Conservation (phyloP, 2,797 vertebrate species). For the Oceanodroma leucorhoa region DNA sequence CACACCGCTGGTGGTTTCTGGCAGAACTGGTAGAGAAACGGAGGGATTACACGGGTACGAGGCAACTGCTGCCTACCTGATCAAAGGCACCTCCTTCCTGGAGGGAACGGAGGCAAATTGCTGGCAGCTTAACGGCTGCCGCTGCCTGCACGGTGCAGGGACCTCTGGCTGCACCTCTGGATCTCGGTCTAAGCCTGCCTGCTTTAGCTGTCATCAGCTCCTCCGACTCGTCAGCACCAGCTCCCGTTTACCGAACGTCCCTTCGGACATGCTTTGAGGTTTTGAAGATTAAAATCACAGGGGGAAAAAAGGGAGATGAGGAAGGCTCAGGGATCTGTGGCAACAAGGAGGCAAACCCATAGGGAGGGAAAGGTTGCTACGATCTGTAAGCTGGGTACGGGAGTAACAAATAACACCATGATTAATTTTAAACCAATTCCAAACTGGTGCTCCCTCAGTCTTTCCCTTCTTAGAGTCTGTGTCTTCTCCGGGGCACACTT, state of each 20-base stretch:
- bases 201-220: neutral
- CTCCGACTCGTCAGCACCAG: neutral
- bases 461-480: neutral
- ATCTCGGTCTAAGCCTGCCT: accelerated
- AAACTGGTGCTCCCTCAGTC: neutral
- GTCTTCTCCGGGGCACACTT: neutral
- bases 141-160: neutral
- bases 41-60: accelerated
- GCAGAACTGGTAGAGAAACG: neutral
- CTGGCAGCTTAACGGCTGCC: neutral
- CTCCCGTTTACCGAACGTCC: accelerated
- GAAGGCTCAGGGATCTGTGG: neutral
- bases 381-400: neutral
- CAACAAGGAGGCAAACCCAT: accelerated
- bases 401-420: neutral
- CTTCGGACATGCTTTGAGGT: neutral
- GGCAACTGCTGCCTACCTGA: neutral
- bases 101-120: neutral
- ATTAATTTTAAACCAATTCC: neutral
- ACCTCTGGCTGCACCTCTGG: neutral
- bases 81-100: neutral
- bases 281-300: neutral
- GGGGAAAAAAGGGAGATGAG: neutral
- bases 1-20: neutral
- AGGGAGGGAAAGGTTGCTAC: neutral